These are phyloP conservation scores for Amphipoea oculea DNA, from an alignment of 2,888 invertebrate genomes.

Conservation along the genomic window DNA sequence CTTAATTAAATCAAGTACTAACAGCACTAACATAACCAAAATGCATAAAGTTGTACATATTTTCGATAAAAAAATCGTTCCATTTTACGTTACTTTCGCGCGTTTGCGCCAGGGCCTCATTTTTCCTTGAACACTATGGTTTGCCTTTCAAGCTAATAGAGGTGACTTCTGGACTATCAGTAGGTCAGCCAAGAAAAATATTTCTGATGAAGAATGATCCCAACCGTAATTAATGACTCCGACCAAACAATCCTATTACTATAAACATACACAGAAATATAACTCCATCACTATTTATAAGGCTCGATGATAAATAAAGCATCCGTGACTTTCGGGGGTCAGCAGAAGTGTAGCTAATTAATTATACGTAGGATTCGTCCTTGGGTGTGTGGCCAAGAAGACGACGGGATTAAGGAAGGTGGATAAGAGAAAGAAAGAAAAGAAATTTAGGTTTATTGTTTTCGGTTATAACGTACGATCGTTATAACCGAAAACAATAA, in stretches of 20 bases:
- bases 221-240: slow-evolving; percentile 32
- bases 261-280: slow-evolving; percentile 37
- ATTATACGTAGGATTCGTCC: slow-evolving; percentile 63
- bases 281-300: slow-evolving; percentile 62
- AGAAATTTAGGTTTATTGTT: not conserved
- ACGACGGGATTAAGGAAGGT: slow-evolving; percentile 4
- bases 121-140: not conserved
- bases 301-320: slow-evolving; percentile 61
- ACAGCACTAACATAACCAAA: not conserved
- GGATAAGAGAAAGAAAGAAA: not conserved
- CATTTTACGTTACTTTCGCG: not conserved
- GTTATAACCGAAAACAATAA: too few species aligned
- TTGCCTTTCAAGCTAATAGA: not conserved
- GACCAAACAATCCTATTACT: slow-evolving; percentile 24
- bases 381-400: slow-evolving; percentile 34
- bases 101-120: not conserved
- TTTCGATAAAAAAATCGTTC: not conserved
- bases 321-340: slow-evolving; percentile 50
- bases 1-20: not conserved
- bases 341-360: slow-evolving; percentile 67
- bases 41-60: not conserved
- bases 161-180: not conserved
- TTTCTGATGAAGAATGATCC: slow-evolving; percentile 36
- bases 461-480: not conserved
- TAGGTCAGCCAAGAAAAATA: slow-evolving; percentile 1